These are phyloP conservation scores for Cephalopachus bancanus DNA, from an alignment of 2,797 vertebrate genomes.

Conservation along the genomic window DNA sequence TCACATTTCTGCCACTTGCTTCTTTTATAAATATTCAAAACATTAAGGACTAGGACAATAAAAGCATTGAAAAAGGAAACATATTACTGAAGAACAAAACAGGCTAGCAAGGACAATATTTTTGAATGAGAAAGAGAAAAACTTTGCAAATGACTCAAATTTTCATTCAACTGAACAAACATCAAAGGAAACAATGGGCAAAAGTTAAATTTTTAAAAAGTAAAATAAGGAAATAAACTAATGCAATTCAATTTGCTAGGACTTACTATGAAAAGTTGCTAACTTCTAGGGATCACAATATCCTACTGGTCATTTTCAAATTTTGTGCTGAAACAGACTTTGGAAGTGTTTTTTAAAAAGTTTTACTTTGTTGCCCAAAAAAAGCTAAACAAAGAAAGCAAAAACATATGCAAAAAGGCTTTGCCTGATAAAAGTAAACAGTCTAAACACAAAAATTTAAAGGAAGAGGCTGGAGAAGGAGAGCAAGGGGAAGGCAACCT, in stretches of 20 bases:
- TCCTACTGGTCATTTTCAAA: conserved; percentile 18
- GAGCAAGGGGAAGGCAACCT: not conserved
- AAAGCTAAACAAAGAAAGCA: conserved; percentile 30
- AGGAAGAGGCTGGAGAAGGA: not conserved
- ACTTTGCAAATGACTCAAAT: not conserved
- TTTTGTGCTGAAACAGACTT: conserved; percentile 47
- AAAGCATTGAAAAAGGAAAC: not conserved
- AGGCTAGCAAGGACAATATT: not conserved
- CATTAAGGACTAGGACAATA: not conserved
- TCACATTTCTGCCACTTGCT: conserved; percentile 25
- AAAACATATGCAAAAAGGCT: conserved; percentile 46
- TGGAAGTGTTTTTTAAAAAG: conserved; percentile 16
- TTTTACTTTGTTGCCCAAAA: conserved; percentile 35
- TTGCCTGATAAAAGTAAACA: conserved; percentile 73
- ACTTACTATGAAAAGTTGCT: conserved; percentile 8
- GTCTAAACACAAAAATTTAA: conserved; percentile 63
- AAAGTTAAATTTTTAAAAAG: conserved; percentile 28
- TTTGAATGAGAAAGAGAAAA: conserved; percentile 60
- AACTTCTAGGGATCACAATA: conserved; percentile 58
- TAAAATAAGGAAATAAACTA: conserved; percentile 48
- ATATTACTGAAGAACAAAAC: conserved; percentile 48
- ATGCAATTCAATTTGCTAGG: conserved; percentile 50
- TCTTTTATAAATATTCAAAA: conserved; percentile 64
- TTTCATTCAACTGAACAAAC: conserved; percentile 46
- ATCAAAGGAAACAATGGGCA: conserved; percentile 58